Conservation (phyloP, 2,113 vertebrate genomes). For the Agapornis roseicollis region DNA sequence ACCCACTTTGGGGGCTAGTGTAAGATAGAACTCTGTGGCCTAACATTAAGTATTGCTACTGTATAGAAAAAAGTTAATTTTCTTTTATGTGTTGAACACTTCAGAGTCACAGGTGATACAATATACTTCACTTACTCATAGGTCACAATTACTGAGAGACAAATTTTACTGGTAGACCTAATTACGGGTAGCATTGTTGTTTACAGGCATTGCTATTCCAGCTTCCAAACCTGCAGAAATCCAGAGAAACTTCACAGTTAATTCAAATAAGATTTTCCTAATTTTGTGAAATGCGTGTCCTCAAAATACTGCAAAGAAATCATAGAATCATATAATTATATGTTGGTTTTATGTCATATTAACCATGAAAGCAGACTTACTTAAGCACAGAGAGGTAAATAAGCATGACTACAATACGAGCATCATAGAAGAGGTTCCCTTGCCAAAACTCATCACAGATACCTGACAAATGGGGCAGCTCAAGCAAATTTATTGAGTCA, state of each 20-base stretch:
- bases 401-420: not conserved
- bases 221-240: not conserved
- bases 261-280: not conserved
- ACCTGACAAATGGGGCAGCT: not conserved
- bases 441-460: not conserved
- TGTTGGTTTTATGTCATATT: not conserved
- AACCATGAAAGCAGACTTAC: not conserved
- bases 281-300: not conserved
- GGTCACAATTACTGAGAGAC: not conserved
- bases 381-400: not conserved
- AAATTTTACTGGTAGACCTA: not conserved
- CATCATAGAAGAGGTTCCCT: not conserved
- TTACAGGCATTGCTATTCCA: not conserved
- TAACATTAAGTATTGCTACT: not conserved
- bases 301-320: not conserved
- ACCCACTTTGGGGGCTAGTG: not conserved
- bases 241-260: not conserved
- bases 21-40: not conserved
- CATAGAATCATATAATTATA: not conserved
- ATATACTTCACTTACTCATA: not conserved
- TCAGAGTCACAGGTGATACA: not conserved
- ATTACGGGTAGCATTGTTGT: not conserved
- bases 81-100: not conserved
- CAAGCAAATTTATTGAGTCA: not conserved
- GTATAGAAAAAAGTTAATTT: not conserved